Evolutionary conservation across 2,888 invertebrate species (phyloP).

Genomic region (Microplitis manilae): DNA sequence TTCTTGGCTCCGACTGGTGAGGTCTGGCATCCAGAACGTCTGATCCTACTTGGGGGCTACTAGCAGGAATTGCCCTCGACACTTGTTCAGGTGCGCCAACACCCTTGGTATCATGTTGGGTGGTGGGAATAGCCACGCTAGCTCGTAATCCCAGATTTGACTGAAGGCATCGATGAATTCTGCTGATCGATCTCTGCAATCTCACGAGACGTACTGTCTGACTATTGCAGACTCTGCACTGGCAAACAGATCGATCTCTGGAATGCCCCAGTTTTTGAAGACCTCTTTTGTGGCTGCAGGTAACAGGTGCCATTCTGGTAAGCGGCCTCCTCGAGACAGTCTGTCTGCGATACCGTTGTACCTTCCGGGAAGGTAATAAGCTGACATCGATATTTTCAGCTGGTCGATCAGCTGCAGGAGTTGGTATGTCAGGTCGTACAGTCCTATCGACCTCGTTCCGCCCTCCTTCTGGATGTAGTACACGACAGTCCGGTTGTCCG

Average conservation of each 20-base stretch:
- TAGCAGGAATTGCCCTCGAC: not conserved
- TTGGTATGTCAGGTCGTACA: slow-evolving; percentile 39
- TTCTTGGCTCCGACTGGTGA: not conserved
- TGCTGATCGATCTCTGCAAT: too few relatives aligned
- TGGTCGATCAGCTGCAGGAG: slow-evolving; percentile 36
- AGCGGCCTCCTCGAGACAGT: slow-evolving; percentile 39
- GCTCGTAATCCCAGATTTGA: slow-evolving; percentile 18
- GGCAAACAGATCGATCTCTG: slow-evolving; percentile 35
- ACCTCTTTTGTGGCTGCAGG: not conserved
- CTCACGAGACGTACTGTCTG: not conserved
- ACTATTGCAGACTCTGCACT: slow-evolving; percentile 16
- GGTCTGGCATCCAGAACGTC: too few relatives aligned
- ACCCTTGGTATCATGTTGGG: slow-evolving; percentile 37
- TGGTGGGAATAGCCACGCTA: slow-evolving; percentile 39
- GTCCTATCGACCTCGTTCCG: slow-evolving; percentile 39
- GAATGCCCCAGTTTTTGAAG: slow-evolving; percentile 32
- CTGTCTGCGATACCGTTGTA: slow-evolving; percentile 55
- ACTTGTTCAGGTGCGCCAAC: slow-evolving; percentile 25
- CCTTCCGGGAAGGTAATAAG: slow-evolving; percentile 49
- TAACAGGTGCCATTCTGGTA: slow-evolving; percentile 32
- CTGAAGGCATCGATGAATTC: slow-evolving; percentile 36
- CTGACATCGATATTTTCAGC: slow-evolving; percentile 14
- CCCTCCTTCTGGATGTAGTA: slow-evolving; percentile 46
- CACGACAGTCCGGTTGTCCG: slow-evolving; percentile 45
- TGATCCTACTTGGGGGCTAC: too few relatives aligned